Conservation (phyloP, 2,113 vertebrate species). For the Aptenodytes forsteri region DNA sequence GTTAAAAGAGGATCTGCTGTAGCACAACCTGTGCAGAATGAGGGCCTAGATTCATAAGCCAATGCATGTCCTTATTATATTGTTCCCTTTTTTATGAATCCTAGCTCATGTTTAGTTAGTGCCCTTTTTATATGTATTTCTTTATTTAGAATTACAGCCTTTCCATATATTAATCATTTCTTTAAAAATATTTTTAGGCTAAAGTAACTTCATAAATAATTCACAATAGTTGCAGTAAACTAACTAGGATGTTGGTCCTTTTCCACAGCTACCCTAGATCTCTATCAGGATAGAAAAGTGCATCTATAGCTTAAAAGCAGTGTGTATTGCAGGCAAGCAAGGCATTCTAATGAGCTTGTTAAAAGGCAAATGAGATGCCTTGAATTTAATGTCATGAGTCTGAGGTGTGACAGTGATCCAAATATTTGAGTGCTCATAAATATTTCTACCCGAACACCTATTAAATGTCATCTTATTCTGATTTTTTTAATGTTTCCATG, state of each 20-base stretch:
- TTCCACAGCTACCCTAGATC: neutral
- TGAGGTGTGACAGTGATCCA: neutral
- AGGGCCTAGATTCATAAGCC: neutral
- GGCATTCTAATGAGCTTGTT: neutral
- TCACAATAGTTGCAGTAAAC: neutral
- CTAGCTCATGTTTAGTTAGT: neutral
- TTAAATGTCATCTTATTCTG: neutral
- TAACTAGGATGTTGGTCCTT: neutral
- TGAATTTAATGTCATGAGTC: neutral
- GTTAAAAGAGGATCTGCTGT: neutral
- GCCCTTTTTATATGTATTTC: neutral
- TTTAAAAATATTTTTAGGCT: neutral
- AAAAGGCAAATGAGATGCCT: neutral
- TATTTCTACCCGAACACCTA: neutral
- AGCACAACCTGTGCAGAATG: neutral
- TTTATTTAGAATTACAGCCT: neutral
- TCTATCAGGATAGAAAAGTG: neutral
- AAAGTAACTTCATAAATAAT: neutral
- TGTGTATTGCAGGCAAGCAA: neutral
- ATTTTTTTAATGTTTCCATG: neutral
- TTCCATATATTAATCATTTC: neutral
- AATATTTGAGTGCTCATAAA: neutral
- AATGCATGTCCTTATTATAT: neutral
- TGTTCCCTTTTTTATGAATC: neutral
- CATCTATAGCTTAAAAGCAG: neutral